Percentiles rank a stretch among this genome's conserved stretches.
Conservation (phyloP, 1,140 invertebrate species). For the Chrysopa pallens region DNA sequence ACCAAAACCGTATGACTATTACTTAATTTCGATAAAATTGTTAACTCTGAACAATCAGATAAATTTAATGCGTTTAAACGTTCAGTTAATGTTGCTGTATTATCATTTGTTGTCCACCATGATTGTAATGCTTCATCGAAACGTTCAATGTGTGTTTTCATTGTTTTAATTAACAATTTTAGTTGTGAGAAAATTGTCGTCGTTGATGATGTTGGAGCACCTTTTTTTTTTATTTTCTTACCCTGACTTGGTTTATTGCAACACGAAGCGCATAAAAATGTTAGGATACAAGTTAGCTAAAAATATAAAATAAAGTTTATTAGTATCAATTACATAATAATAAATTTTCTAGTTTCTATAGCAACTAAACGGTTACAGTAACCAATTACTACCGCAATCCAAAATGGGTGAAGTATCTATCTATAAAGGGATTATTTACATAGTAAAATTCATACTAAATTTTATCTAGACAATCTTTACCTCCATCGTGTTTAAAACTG, state of each 20-base stretch:
- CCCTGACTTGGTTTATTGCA: not conserved
- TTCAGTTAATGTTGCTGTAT: not conserved
- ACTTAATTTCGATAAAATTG: not conserved
- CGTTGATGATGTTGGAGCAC: not conserved
- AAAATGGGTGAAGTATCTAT: no score
- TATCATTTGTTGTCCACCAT: not conserved
- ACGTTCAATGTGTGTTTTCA: not conserved
- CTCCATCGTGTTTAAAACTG: slow-evolving; percentile 16
- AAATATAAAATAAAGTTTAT: not conserved
- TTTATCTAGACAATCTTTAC: no score
- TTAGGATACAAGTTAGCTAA: not conserved
- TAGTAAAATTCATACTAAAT: no score
- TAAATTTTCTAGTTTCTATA: no score
- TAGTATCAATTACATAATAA: no score
- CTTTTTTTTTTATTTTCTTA: not conserved
- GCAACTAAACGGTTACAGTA: not conserved
- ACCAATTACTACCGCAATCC: not conserved
- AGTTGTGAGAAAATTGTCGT: not conserved
- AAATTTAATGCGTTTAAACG: not conserved
- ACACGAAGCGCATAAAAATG: not conserved
- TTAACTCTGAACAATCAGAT: not conserved
- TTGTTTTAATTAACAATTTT: not conserved
- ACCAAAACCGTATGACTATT: not conserved
- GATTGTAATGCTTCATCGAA: not conserved
- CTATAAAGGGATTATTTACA: no score